These are phyloP conservation scores for Strix aluco DNA, from an alignment of 2,113 vertebrate species.

Conservation along the genomic window DNA sequence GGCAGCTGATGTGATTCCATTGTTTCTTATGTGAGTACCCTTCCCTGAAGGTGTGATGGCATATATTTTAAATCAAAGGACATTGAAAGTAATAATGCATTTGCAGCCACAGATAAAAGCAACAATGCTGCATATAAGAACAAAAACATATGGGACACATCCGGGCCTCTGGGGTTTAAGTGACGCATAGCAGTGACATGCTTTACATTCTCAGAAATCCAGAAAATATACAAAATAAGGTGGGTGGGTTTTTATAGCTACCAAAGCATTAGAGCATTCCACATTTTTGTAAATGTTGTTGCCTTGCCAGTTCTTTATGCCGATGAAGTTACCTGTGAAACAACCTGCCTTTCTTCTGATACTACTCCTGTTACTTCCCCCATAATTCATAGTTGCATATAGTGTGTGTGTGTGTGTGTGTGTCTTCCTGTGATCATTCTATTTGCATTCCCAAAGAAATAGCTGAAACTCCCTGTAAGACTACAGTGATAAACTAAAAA, in stretches of 20 bases:
- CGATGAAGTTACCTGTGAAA: background rate
- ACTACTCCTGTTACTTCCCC: background rate
- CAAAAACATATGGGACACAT: slow-evolving; percentile 11
- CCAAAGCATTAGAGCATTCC: background rate
- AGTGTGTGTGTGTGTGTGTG: too few species aligned
- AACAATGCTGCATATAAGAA: background rate
- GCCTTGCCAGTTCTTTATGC: background rate
- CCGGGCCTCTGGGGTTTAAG: slow-evolving; percentile 2
- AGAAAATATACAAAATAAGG: slow-evolving; percentile 4
- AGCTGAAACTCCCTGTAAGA: background rate
- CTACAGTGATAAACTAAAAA: background rate
- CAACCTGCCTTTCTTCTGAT: background rate
- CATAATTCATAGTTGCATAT: background rate
- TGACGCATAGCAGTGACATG: background rate
- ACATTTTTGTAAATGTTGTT: background rate
- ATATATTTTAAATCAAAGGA: background rate
- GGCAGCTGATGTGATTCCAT: background rate
- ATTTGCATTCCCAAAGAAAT: background rate
- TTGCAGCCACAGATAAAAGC: background rate
- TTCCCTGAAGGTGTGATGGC: background rate
- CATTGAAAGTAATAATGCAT: background rate
- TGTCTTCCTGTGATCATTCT: background rate
- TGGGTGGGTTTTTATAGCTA: background rate
- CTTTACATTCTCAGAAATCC: slow-evolving; percentile 26
- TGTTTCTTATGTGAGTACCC: background rate